These are phyloP conservation scores for Diadophis punctatus DNA, from an alignment of 2,113 vertebrate species.

Conservation along the genomic window DNA sequence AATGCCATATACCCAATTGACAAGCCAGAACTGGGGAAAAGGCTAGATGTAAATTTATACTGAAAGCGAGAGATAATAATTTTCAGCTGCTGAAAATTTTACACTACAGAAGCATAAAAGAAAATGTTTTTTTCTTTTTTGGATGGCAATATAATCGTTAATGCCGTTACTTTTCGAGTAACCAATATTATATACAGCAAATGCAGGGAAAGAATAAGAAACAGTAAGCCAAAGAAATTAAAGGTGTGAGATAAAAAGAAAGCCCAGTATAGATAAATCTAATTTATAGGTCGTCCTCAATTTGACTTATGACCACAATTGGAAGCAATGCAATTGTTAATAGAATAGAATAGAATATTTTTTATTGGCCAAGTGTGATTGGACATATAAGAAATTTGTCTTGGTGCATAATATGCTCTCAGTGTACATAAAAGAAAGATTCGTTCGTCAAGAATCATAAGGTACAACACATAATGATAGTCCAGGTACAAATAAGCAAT, in stretches of 20 bases:
- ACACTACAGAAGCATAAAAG: background rate
- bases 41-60: conserved; percentile 8
- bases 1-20: background rate
- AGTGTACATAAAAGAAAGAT: no score
- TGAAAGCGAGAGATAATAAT: conserved; percentile 1
- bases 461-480: no score
- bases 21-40: background rate
- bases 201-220: background rate
- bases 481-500: no score
- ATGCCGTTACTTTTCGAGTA: background rate
- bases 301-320: background rate
- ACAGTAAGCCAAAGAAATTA: background rate
- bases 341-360: no score
- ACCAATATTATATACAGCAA: background rate
- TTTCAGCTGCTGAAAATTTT: conserved; percentile 3
- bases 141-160: background rate
- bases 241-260: background rate
- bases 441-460: no score
- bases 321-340: background rate
- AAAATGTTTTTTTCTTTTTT: conserved; percentile 22
- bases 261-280: background rate
- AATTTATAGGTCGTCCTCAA: background rate
- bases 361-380: no score
- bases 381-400: no score
- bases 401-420: no score